phyloP scores from a whole-genome alignment of 2,113 vertebrate genomes.

The Apteryx owenii region DNA sequence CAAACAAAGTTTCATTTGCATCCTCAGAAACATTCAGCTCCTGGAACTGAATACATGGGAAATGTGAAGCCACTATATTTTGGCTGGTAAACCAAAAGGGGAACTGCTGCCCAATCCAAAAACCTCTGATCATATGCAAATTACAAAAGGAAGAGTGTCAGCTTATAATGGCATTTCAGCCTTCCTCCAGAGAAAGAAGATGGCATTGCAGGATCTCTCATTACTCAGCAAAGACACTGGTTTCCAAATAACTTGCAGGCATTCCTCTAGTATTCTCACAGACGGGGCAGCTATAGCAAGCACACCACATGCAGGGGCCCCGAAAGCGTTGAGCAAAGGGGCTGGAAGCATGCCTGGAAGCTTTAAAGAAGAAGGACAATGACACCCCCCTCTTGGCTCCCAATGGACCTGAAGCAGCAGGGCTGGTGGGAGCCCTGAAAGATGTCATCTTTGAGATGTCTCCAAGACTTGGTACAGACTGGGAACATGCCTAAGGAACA shows the following conservation, averaged over 20 bases:
- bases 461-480: neutral
- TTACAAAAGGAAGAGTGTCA: neutral
- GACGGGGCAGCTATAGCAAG: neutral
- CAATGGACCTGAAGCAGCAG: fast-evolving
- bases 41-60: neutral
- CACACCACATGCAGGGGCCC: fast-evolving
- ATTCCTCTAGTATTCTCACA: fast-evolving
- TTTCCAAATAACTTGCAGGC: neutral
- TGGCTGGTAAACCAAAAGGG: neutral
- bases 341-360: too few species aligned
- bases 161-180: neutral
- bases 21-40: neutral
- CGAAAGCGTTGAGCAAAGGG: too few species aligned
- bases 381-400: neutral
- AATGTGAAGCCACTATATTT: neutral
- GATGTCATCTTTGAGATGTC: too few species aligned
- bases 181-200: neutral
- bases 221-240: fast-evolving
- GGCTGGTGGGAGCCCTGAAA: too few species aligned
- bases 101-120: neutral
- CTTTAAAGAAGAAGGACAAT: too few species aligned
- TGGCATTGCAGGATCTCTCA: too few species aligned
- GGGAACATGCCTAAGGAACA: neutral
- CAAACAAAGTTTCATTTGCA: too few species aligned
- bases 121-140: neutral